These are phyloP conservation scores for Scylla paramamosain DNA, from an alignment of 1,140 invertebrate species.

Conservation along the genomic window DNA sequence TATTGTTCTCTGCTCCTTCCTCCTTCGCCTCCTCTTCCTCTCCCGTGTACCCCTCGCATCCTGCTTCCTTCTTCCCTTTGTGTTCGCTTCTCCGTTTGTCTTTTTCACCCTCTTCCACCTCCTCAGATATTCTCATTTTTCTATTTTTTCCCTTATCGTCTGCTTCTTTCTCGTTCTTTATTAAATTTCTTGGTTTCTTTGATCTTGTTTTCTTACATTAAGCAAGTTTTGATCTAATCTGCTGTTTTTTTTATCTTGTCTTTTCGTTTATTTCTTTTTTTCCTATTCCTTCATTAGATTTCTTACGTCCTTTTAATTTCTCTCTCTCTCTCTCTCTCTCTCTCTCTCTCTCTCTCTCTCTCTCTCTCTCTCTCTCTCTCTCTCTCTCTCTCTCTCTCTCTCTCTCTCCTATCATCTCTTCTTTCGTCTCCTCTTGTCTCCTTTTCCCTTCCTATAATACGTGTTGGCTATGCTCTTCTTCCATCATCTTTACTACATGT, in stretches of 20 bases:
- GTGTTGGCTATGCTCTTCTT: too few species aligned
- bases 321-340: neutral
- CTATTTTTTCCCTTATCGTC: neutral
- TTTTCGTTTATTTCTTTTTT: too few species aligned
- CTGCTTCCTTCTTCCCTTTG: neutral
- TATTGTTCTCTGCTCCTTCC: neutral
- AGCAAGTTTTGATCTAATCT: too few species aligned
- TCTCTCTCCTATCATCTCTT: conserved; percentile 16
- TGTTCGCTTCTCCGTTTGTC: neutral
- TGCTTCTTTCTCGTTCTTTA: too few species aligned
- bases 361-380: neutral
- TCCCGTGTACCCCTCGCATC: neutral
- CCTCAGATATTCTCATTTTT: neutral
- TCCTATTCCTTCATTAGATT: too few species aligned
- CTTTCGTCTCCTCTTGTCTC: neutral
- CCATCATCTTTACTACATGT: too few species aligned
- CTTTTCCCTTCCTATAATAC: too few species aligned
- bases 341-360: conserved; percentile 2
- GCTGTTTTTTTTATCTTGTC: too few species aligned
- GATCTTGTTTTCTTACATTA: too few species aligned
- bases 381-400: neutral
- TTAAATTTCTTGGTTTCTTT: too few species aligned
- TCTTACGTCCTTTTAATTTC: neutral
- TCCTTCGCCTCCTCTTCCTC: neutral
- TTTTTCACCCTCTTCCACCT: neutral